These are phyloP conservation scores for Cydia splendana DNA, from an alignment of 1,140 invertebrate genomes.

Conservation along the genomic window DNA sequence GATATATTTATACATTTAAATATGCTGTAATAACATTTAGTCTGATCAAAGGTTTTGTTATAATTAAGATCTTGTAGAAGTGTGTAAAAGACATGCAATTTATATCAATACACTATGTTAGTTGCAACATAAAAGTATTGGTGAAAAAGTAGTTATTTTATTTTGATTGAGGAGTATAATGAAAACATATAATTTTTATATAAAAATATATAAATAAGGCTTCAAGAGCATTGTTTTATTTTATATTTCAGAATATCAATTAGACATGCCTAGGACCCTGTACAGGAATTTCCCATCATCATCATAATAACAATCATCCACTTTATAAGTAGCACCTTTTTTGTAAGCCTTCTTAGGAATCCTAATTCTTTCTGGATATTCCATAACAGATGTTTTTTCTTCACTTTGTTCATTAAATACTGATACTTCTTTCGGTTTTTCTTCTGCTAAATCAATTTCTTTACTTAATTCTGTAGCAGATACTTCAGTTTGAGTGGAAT, in stretches of 20 bases:
- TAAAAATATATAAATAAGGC: conserved; percentile 68
- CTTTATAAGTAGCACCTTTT: conserved; percentile 83
- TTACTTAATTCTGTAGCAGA: conserved; percentile 43
- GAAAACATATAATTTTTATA: conserved; percentile 76
- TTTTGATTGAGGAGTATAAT: conserved; percentile 65
- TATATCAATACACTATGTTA: conserved; percentile 40
- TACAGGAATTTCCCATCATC: conserved; percentile 88
- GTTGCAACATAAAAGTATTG: conserved; percentile 45
- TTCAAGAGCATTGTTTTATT: conserved; percentile 66
- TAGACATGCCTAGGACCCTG: conserved; percentile 83
- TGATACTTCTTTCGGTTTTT: conserved; percentile 46
- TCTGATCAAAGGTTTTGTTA: conserved; percentile 31
- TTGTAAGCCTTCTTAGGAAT: conserved; percentile 83
- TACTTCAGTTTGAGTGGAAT: conserved; percentile 42
- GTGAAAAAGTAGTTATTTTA: conserved; percentile 55
- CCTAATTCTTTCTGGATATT: conserved; percentile 82
- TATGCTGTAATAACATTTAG: conserved; percentile 36
- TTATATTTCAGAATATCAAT: conserved; percentile 38
- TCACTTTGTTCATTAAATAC: conserved; percentile 52
- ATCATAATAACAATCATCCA: conserved; percentile 89
- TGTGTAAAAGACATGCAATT: conserved; percentile 60
- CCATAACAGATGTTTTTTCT: conserved; percentile 42
- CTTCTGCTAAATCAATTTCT: conserved; percentile 61
- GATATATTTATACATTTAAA: conserved; percentile 59
- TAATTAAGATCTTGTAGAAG: conserved; percentile 36